Conservation (phyloP, 2,888 invertebrate species). For the Amphimallon solstitiale region DNA sequence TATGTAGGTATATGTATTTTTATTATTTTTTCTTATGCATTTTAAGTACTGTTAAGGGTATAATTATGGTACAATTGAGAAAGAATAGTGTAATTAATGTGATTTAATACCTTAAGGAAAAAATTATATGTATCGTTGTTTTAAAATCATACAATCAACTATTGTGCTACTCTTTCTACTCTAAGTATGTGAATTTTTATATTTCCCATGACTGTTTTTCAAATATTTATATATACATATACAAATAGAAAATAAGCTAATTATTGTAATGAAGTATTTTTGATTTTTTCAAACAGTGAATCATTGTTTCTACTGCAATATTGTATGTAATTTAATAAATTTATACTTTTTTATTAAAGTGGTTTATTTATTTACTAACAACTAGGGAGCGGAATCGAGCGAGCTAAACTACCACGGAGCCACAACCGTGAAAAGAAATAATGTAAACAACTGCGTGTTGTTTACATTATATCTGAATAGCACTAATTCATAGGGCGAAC, state of each 20-base stretch:
- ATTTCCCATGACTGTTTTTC: slow-evolving; percentile 39
- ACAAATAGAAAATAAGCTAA: slow-evolving; percentile 17
- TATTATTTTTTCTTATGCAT: not conserved
- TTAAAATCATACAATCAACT: slow-evolving; percentile 32
- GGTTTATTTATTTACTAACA: not conserved
- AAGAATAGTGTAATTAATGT: slow-evolving; percentile 8
- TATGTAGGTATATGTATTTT: too few relatives aligned
- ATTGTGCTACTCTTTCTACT: slow-evolving; percentile 13
- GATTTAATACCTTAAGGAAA: slow-evolving; percentile 20
- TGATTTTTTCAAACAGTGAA: slow-evolving; percentile 10
- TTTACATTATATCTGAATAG: too few relatives aligned
- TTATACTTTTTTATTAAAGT: slow-evolving; percentile 30
- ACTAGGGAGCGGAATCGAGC: not conserved
- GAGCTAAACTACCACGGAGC: too few relatives aligned
- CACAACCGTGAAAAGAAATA: too few relatives aligned
- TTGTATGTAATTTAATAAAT: slow-evolving; percentile 31
- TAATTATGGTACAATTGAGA: not conserved
- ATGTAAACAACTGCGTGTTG: too few relatives aligned
- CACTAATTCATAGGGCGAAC: too few relatives aligned
- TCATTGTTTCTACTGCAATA: slow-evolving; percentile 23
- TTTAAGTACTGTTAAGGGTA: not conserved
- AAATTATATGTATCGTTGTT: slow-evolving; percentile 24
- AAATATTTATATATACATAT: slow-evolving; percentile 28
- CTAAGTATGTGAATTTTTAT: slow-evolving; percentile 37
- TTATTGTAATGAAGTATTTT: not conserved